Evolutionary conservation across 2,797 vertebrate genomes (phyloP).

Genomic region (Gobionotothen gibberifrons): DNA sequence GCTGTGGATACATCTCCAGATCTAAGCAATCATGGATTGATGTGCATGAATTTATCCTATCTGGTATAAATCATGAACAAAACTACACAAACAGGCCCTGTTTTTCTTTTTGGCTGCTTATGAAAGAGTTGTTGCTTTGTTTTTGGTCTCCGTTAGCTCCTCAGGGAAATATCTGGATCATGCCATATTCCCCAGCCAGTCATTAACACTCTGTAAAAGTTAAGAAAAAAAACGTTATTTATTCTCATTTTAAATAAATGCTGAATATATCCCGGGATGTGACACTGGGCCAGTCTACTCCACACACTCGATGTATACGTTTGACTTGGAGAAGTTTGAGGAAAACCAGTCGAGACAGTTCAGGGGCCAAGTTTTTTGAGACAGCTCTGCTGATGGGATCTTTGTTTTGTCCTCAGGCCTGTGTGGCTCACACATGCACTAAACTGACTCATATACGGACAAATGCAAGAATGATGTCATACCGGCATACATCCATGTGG

Average conservation of each 20-base stretch:
- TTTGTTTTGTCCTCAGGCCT: conserved; percentile 8
- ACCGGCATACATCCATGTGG: not conserved
- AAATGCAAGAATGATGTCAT: conserved; percentile 21
- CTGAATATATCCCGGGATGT: not conserved
- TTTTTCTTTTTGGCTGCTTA: not conserved
- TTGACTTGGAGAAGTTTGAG: conserved; percentile 4
- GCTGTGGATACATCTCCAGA: not conserved
- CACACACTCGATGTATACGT: not conserved
- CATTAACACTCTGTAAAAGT: not conserved
- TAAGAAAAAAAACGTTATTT: no score
- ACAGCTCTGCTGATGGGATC: conserved; percentile 18
- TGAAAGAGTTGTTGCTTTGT: not conserved
- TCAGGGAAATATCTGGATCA: conserved; percentile 5
- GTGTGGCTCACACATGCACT: conserved; percentile 10
- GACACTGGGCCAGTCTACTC: not conserved
- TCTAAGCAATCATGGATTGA: not conserved
- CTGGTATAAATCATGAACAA: not conserved
- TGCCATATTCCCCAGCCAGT: not conserved
- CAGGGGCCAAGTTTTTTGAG: conserved; percentile 17
- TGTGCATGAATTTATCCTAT: not conserved
- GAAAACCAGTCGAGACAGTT: conserved; percentile 35
- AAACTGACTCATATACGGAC: conserved; percentile 6
- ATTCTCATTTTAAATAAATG: not conserved
- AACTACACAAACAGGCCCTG: not conserved
- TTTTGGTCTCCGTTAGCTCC: not conserved